Percentiles rank a stretch among this genome's conserved stretches.
phyloP scores from a whole-genome alignment of 2,888 invertebrate species.

The Nebria brevicollis region DNA sequence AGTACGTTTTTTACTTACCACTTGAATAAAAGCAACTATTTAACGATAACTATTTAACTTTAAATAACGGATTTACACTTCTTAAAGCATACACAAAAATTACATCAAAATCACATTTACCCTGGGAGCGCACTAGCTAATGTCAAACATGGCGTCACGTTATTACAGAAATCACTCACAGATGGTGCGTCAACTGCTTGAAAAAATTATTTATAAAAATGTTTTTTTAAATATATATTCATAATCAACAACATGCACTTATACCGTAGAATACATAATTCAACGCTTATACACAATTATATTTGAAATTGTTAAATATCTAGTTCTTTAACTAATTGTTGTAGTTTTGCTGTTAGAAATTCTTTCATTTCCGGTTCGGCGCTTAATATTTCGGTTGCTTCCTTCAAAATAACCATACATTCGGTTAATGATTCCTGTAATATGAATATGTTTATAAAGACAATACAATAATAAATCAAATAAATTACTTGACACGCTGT shows the following conservation, averaged over 20 bases:
- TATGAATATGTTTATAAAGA: constrained; percentile 33
- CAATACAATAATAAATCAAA: constrained; percentile 25
- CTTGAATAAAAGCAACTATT: constrained; percentile 40
- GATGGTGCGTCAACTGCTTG: constrained; percentile 22
- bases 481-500: constrained; percentile 66
- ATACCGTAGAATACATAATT: neutral
- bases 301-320: constrained; percentile 37
- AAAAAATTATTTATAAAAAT: constrained; percentile 17
- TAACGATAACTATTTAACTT: constrained; percentile 43
- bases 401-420: constrained; percentile 68
- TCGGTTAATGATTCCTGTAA: constrained; percentile 68
- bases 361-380: constrained; percentile 70
- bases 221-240: neutral
- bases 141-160: constrained; percentile 45
- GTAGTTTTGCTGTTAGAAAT: constrained; percentile 63
- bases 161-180: constrained; percentile 18
- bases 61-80: constrained; percentile 37
- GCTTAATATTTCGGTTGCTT: constrained; percentile 70
- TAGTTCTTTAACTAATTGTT: constrained; percentile 37
- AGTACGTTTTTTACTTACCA: constrained; percentile 33
- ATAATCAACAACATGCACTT: constrained; percentile 9
- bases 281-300: constrained; percentile 3
- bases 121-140: constrained; percentile 44
- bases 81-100: constrained; percentile 42
- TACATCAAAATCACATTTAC: constrained; percentile 46